Percentiles rank a stretch among this genome's conserved stretches.
Conservation (phyloP, 2,888 invertebrate species). For the Acronicta alni region DNA sequence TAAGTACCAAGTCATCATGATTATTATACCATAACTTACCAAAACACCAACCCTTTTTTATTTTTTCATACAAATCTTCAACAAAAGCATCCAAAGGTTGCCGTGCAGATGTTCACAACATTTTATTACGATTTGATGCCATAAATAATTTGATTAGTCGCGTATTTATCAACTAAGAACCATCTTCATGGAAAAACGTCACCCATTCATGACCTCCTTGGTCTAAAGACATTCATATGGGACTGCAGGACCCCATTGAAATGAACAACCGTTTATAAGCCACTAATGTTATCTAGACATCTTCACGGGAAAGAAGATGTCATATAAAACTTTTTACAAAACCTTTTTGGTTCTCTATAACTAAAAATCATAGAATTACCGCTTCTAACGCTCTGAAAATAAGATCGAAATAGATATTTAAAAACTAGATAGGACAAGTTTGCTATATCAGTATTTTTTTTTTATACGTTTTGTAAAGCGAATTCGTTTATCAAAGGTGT, state of each 20-base stretch:
- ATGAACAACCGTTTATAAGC: conserved; percentile 85
- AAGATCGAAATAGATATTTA: conserved; percentile 15
- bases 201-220: conserved; percentile 73
- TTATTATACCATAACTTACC: conserved; percentile 28
- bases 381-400: conserved; percentile 11
- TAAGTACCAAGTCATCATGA: conserved; percentile 28
- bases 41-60: conserved; percentile 50
- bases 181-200: conserved; percentile 86
- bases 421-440: conserved; percentile 51
- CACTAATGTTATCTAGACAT: conserved; percentile 88
- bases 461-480: conserved; percentile 70
- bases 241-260: conserved; percentile 67
- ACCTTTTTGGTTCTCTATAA: conserved; percentile 26
- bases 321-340: conserved; percentile 68
- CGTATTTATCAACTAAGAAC: conserved; percentile 87
- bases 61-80: conserved; percentile 23
- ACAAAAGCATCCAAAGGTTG: conserved; percentile 48
- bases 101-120: conserved; percentile 76
- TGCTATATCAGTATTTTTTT: conserved; percentile 73
- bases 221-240: conserved; percentile 63
- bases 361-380: conserved; percentile 2
- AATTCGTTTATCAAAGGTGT: conserved; percentile 75
- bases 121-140: conserved; percentile 86
- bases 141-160: conserved; percentile 89
- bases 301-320: conserved; percentile 77